These are phyloP conservation scores for Burhinus oedicnemus DNA, from an alignment of 2,113 vertebrate genomes.

Conservation along the genomic window DNA sequence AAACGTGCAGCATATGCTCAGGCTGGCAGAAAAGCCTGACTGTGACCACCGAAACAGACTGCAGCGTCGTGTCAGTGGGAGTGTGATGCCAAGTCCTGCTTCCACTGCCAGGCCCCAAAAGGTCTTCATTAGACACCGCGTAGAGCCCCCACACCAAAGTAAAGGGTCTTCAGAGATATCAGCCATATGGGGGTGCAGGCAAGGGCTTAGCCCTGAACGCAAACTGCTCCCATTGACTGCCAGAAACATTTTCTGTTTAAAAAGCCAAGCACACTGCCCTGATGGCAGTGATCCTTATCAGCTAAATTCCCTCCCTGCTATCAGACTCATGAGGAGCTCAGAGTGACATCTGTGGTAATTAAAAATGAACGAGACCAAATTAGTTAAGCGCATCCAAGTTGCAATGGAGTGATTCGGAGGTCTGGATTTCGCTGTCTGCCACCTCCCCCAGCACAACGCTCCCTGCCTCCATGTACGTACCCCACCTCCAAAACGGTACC, in stretches of 20 bases:
- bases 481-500: not conserved
- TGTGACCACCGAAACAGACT: not conserved
- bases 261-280: not conserved
- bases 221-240: not conserved
- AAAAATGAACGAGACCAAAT: slow-evolving; percentile 23
- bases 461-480: not conserved
- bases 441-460: rapidly evolving
- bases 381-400: not conserved
- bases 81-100: not conserved
- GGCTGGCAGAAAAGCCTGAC: not conserved
- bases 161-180: not conserved
- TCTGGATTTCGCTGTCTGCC: not conserved
- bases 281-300: slow-evolving; percentile 10
- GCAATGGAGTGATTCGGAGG: not conserved
- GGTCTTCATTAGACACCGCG: not conserved
- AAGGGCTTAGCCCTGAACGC: not conserved
- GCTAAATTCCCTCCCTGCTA: not conserved
- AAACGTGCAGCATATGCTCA: slow-evolving; percentile 23
- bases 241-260: not conserved
- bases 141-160: not conserved
- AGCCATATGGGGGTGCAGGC: not conserved
- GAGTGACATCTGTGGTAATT: slow-evolving; percentile 16
- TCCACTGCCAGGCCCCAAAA: not conserved
- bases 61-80: not conserved
- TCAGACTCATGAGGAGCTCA: slow-evolving; percentile 22